Evolutionary conservation across 2,888 invertebrate species (phyloP), one percentile per base, ranked within the genome.

Genomic region (Brenthis ino): DNA sequence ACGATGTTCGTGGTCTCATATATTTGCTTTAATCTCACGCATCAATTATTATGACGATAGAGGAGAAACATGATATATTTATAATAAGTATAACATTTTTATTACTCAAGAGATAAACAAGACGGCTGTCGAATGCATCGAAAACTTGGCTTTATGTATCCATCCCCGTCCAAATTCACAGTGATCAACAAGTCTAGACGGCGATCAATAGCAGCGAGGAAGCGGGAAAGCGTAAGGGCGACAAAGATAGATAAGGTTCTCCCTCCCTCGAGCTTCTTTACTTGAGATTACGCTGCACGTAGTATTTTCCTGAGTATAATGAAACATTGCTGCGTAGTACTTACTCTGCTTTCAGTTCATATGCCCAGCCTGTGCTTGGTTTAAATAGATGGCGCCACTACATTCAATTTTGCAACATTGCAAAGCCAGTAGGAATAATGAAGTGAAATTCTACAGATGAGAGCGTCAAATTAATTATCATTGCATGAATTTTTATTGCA

Each of bases 141-240:
- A 60, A 50, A 65, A 65, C 48, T 54, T 55, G 82, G 81, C 80
- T 82, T 82, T 74, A 80, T 82, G 82, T 79, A 77, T 78, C 78
- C 81, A 83, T 79, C 82, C 82, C 82, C 81, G 80, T 79, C 77
- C 77, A 70, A 78, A 77, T 76, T 76, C 75, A 79, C 76, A 71
- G 83, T 81, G 85, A 91, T 92, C 91, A 91, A 91, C 92, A 91
- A 91, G 92, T 93, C 89, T 87, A 89, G 91, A 88, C 88, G 78
- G 77, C 92, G 91, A 93, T 93, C 92, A 93, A 93, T 93, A 93
- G 84, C 82, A 79, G 74, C 77, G 82, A 77, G 75, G 75, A 80
- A 87, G 82, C 81, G 84, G 82, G 87, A 85, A 74, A 75, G 81
- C 77, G 77, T 71, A 72, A 66, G 85, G 76, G 80, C 67, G 82